Conservation (phyloP, 2,888 invertebrate species). For the Hanleya hanleyi region DNA sequence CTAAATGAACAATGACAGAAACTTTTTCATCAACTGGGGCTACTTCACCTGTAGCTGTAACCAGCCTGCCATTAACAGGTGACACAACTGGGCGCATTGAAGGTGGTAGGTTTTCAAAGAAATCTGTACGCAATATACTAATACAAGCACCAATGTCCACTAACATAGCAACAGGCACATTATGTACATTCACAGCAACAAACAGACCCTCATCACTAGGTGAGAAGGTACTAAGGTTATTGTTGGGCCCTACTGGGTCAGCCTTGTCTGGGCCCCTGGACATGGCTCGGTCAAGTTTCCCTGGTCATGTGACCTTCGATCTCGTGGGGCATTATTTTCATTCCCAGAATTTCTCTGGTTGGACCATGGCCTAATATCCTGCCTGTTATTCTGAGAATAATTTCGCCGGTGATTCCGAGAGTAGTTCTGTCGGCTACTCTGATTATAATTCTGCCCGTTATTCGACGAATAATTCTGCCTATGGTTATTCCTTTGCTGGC, state of each 20-base stretch:
- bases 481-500: no score
- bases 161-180: constrained; percentile 13
- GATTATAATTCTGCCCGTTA: no score
- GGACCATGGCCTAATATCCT: no score
- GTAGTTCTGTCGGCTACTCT: no score
- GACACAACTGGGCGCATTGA: background rate
- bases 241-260: constrained; percentile 4
- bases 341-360: no score
- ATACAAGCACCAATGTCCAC: constrained; percentile 19
- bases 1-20: background rate
- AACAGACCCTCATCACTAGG: constrained; percentile 14
- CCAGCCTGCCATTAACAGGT: background rate
- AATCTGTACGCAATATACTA: constrained; percentile 2
- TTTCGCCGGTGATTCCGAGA: no score
- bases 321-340: no score
- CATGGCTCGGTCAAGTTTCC: background rate
- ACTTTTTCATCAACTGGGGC: background rate
- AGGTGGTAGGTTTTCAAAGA: constrained; percentile 1
- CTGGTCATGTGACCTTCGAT: background rate
- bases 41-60: background rate
- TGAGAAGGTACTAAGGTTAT: background rate
- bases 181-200: constrained; percentile 9
- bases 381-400: no score
- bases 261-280: constrained; percentile 13
- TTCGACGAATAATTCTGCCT: no score